Conservation (phyloP, 1,140 invertebrate species). For the Drosophila sucinea region DNA sequence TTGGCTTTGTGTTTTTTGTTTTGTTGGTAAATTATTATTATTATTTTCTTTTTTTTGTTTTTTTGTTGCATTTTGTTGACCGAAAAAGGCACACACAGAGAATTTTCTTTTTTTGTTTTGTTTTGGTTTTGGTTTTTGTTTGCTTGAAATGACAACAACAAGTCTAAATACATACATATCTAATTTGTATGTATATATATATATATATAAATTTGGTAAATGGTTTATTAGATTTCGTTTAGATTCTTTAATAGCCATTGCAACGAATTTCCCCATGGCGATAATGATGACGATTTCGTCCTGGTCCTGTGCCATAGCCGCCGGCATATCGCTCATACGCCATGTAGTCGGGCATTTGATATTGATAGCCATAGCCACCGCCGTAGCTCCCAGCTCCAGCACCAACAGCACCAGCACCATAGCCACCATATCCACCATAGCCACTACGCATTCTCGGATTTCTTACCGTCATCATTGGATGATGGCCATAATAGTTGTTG, state of each 20-base stretch:
- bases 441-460: constrained; percentile 46
- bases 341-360: constrained; percentile 63
- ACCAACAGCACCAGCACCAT: constrained; percentile 16
- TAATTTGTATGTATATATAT: constrained; percentile 22
- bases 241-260: constrained; percentile 64
- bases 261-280: constrained; percentile 70
- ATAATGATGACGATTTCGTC: constrained; percentile 22
- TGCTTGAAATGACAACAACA: constrained; percentile 49
- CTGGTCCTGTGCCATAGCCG: constrained; percentile 50
- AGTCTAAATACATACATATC: constrained; percentile 42
- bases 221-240: constrained; percentile 2
- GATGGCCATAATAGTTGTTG: constrained; percentile 31
- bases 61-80: constrained; percentile 76
- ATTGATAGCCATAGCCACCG: constrained; percentile 40
- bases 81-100: constrained; percentile 81
- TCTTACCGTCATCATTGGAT: constrained; percentile 31
- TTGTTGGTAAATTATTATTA: constrained; percentile 15
- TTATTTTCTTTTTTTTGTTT: constrained; percentile 26
- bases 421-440: constrained; percentile 32
- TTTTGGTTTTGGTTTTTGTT: not conserved
- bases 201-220: constrained; percentile 4
- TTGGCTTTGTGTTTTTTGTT: constrained; percentile 56
- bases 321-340: constrained; percentile 73
- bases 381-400: constrained; percentile 25
- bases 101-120: constrained; percentile 15